Evolutionary conservation across 1,140 invertebrate species (phyloP).

Genomic region (Dinothrombium tinctorium): DNA sequence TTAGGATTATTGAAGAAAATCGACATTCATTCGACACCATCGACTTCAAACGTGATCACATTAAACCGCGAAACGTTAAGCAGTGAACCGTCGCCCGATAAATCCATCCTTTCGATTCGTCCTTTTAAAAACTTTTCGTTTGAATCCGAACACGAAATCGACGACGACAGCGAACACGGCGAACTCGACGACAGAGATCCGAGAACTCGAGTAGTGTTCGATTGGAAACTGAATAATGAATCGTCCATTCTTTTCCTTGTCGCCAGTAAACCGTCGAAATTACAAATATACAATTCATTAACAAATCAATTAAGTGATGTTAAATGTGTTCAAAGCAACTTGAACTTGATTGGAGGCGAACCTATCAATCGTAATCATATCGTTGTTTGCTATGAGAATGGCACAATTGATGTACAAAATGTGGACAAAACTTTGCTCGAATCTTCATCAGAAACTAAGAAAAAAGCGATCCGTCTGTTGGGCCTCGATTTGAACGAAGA

Average conservation of each 20-base stretch:
- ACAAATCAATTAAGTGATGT: slow-evolving; percentile 2
- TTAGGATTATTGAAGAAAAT: slow-evolving; percentile 8
- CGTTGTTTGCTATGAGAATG: slow-evolving; percentile 11
- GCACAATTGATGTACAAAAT: slow-evolving; percentile 6
- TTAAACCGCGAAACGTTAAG: neutral
- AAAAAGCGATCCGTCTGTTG: slow-evolving; percentile 9
- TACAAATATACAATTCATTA: slow-evolving; percentile 1
- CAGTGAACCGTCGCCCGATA: slow-evolving; percentile 3
- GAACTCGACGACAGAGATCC: neutral
- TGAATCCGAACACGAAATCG: neutral
- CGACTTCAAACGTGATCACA: neutral
- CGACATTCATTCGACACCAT: neutral
- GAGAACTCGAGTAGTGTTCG: neutral
- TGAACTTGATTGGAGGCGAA: neutral
- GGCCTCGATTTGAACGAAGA: slow-evolving; percentile 6
- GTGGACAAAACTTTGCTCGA: slow-evolving; percentile 7
- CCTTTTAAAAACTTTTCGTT: neutral
- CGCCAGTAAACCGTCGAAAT: neutral
- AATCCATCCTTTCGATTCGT: slow-evolving; percentile 2
- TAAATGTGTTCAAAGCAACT: neutral
- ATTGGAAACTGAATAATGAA: neutral
- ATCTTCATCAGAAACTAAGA: slow-evolving; percentile 5
- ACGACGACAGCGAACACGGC: neutral
- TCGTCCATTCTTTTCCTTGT: slow-evolving; percentile 2
- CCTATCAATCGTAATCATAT: slow-evolving; percentile 11